phyloP scores from a whole-genome alignment of 2,888 invertebrate species.

The Euplexia lucipara region DNA sequence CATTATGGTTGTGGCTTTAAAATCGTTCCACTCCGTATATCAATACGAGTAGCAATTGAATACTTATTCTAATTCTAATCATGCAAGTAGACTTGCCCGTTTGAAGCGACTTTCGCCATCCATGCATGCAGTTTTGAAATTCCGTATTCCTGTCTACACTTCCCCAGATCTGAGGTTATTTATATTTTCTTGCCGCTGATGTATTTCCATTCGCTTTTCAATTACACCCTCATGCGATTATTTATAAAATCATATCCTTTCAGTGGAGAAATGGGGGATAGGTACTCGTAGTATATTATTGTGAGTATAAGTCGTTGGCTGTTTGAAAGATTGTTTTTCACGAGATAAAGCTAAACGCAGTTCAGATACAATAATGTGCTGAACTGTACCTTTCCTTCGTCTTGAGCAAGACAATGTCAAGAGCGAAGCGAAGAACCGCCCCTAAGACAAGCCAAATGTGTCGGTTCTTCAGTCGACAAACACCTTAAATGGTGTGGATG shows the following conservation, averaged over 20 bases:
- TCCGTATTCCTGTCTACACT: conserved; percentile 71
- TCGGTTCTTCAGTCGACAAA: no score
- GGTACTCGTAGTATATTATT: background rate
- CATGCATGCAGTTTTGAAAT: conserved; percentile 75
- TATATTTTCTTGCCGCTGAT: conserved; percentile 50
- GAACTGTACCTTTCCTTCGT: no score
- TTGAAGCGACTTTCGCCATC: conserved; percentile 51
- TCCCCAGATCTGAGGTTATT: conserved; percentile 57
- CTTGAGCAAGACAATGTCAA: no score
- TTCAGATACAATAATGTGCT: background rate
- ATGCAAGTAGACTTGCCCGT: conserved; percentile 60
- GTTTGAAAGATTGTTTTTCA: background rate
- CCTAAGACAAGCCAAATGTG: no score
- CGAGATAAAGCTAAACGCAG: background rate
- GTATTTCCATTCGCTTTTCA: conserved; percentile 55
- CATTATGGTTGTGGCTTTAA: no score
- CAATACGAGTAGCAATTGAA: no score
- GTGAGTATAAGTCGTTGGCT: background rate
- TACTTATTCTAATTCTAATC: background rate
- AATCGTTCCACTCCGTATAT: no score
- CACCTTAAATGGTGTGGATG: no score
- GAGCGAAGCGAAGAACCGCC: no score
- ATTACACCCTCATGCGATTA: conserved; percentile 46
- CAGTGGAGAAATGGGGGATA: background rate
- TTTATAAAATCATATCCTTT: conserved; percentile 46